A percentile compares a stretch with the other conserved stretches of the same genome.
Evolutionary conservation across 2,888 invertebrate species (phyloP).

Genomic region (Phymatocera aterrima): DNA sequence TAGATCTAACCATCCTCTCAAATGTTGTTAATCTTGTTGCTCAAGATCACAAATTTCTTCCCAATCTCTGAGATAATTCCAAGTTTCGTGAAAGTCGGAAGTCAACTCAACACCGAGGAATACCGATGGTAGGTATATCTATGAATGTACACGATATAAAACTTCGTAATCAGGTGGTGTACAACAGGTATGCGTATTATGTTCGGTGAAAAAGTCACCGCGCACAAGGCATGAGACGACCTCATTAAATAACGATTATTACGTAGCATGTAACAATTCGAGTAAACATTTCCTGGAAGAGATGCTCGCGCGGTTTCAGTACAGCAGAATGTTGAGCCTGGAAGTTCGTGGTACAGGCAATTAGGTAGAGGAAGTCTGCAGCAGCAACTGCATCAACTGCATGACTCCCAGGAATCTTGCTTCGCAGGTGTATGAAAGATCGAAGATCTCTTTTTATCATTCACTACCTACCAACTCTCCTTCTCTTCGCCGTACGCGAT

Average conservation of each 20-base stretch:
- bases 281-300: conserved; percentile 53
- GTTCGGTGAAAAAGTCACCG: background rate
- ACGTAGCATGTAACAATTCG: conserved; percentile 51
- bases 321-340: conserved; percentile 44
- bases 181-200: background rate
- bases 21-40: too few species aligned
- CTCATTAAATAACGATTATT: conserved; percentile 44
- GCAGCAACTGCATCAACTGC: background rate
- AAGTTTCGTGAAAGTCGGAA: background rate
- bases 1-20: too few species aligned
- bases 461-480: too few species aligned
- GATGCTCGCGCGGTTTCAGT: conserved; percentile 35
- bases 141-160: too few species aligned
- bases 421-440: background rate
- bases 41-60: too few species aligned
- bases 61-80: background rate
- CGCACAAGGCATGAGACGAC: background rate
- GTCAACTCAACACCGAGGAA: background rate
- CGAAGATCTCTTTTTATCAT: conserved; percentile 10
- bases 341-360: conserved; percentile 54
- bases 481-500: background rate
- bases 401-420: conserved; percentile 51
- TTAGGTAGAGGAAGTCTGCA: conserved; percentile 47
- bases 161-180: too few species aligned
- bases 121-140: background rate